Conservation (phyloP, 1,140 invertebrate species). For the Anadara kagoshimensis region DNA sequence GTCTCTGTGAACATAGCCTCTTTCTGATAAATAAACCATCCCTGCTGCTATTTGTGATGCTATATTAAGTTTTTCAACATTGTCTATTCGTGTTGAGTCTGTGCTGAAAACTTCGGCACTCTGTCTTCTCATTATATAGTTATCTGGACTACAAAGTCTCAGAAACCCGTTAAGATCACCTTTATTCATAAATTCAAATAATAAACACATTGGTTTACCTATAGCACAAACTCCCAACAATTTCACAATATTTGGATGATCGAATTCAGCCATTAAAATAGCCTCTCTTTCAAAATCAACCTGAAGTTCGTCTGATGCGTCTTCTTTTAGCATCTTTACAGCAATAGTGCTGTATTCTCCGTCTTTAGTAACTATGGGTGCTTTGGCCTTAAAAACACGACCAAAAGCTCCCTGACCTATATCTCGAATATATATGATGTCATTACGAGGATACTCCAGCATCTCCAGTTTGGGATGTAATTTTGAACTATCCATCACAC, state of each 20-base stretch:
- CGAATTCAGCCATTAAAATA: conserved; percentile 89
- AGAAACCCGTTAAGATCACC: conserved; percentile 86
- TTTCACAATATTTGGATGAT: conserved; percentile 92
- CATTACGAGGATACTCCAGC: conserved; percentile 95
- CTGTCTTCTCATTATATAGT: conserved; percentile 55
- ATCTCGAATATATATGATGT: conserved; percentile 95
- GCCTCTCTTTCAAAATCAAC: conserved; percentile 95
- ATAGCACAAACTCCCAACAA: conserved; percentile 90
- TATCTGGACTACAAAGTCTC: conserved; percentile 90
- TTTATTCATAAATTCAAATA: conserved; percentile 82
- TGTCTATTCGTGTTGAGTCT: conserved; percentile 79
- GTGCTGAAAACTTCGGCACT: conserved; percentile 23
- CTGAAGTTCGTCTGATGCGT: conserved; percentile 93
- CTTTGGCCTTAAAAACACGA: conserved; percentile 94
- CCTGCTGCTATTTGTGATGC: conserved; percentile 93
- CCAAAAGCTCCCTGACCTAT: conserved; percentile 97
- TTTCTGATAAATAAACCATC: conserved; percentile 92
- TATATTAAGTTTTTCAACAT: conserved; percentile 87
- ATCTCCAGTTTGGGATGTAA: conserved; percentile 93
- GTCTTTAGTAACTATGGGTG: conserved; percentile 86
- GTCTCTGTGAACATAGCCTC: conserved; percentile 84
- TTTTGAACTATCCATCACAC: conserved; percentile 62
- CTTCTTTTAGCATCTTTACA: conserved; percentile 98
- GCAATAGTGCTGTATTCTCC: conserved; percentile 95
- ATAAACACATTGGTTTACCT: conserved; percentile 87